phyloP scores from a whole-genome alignment of 2,797 vertebrate species.

The Salmo trutta region DNA sequence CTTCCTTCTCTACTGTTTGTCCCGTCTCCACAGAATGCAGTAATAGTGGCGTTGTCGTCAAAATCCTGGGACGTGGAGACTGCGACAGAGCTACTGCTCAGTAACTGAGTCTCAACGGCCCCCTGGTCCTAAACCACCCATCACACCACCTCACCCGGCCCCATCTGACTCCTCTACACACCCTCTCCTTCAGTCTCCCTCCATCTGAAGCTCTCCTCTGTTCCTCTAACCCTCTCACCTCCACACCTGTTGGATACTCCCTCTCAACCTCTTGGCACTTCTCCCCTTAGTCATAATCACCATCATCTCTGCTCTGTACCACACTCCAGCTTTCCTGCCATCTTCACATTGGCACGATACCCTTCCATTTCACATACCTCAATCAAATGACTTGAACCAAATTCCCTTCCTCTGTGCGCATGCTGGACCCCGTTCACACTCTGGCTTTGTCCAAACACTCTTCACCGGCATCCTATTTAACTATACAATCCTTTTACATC shows the following conservation, averaged over 20 bases:
- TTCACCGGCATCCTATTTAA: conserved; percentile 56
- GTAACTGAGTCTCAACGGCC: conserved; percentile 85
- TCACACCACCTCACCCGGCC: conserved; percentile 21
- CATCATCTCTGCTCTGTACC: conserved; percentile 56
- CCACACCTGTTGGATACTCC: conserved; percentile 69
- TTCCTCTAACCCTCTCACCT: conserved; percentile 42
- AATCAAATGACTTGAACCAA: conserved; percentile 56
- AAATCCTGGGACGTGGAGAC: conserved; percentile 99
- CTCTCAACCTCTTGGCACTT: conserved; percentile 60
- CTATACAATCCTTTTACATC: conserved; percentile 63
- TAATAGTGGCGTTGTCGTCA: conserved; percentile 99
- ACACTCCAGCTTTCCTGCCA: conserved; percentile 64
- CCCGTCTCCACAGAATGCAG: conserved; percentile 85
- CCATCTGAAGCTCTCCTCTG: conserved; percentile 54
- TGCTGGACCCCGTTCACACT: conserved; percentile 29
- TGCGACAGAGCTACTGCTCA: conserved; percentile 97
- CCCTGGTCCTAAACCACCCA: background rate
- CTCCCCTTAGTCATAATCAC: conserved; percentile 53
- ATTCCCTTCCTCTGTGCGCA: conserved; percentile 44
- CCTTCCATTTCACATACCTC: conserved; percentile 41
- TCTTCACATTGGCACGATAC: conserved; percentile 27
- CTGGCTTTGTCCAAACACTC: conserved; percentile 51
- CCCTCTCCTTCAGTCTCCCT: conserved; percentile 63
- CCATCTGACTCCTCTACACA: conserved; percentile 43
- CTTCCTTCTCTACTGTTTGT: conserved; percentile 13